A percentile compares a stretch with the other conserved stretches of the same genome.
Conservation (phyloP, 2,113 vertebrate species). For the Nematolebias whitei region DNA sequence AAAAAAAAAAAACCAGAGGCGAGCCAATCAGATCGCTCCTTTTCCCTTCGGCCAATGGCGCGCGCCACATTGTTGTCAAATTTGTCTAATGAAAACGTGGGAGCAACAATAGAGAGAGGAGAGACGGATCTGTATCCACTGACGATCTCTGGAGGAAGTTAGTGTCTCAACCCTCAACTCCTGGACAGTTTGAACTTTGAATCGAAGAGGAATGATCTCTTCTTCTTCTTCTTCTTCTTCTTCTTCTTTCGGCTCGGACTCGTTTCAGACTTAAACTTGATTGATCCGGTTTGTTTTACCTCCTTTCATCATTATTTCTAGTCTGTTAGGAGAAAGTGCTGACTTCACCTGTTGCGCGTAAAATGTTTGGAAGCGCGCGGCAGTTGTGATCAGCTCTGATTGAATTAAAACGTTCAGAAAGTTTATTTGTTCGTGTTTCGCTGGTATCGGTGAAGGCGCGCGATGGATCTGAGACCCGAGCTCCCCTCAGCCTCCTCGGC, state of each 20-base stretch:
- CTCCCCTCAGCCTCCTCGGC: slow-evolving; percentile 82
- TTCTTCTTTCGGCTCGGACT: slow-evolving; percentile 26
- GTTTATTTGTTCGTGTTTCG: not conserved
- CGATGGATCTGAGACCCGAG: slow-evolving; percentile 92
- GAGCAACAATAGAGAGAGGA: slow-evolving; percentile 92
- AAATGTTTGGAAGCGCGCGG: slow-evolving; percentile 38
- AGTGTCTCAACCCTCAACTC: slow-evolving; percentile 76
- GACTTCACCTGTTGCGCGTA: slow-evolving; percentile 49
- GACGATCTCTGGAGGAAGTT: slow-evolving; percentile 82
- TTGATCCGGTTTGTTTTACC: slow-evolving; percentile 15
- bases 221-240: too few relatives aligned
- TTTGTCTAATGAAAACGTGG: slow-evolving; percentile 96
- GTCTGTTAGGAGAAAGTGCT: slow-evolving; percentile 11
- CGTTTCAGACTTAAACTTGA: slow-evolving; percentile 44
- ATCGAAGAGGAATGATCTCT: slow-evolving; percentile 44
- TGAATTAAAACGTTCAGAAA: not conserved
- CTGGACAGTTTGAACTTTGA: slow-evolving; percentile 50
- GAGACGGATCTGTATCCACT: slow-evolving; percentile 84
- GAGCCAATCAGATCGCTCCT: slow-evolving; percentile 91
- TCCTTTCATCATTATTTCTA: not conserved
- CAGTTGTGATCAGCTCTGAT: slow-evolving; percentile 43
- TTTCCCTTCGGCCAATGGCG: slow-evolving; percentile 92
- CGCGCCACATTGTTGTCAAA: slow-evolving; percentile 98
- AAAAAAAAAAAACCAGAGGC: slow-evolving; percentile 77
- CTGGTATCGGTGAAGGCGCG: not conserved